Evolutionary conservation across 2,888 invertebrate species (phyloP).

Genomic region (Ernsta delagoae): DNA sequence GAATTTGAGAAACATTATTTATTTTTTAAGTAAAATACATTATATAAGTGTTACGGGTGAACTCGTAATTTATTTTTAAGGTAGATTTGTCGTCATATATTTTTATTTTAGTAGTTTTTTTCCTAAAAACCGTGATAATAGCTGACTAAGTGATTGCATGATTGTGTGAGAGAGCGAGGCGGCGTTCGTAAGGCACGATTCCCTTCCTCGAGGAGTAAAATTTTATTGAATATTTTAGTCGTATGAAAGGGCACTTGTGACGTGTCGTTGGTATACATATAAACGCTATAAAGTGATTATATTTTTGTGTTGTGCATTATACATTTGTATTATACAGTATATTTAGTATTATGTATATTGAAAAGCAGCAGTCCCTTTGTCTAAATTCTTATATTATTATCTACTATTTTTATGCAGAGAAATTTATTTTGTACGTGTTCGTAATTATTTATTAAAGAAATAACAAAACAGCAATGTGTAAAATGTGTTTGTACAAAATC

Average conservation of each 20-base stretch:
- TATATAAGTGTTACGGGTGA: conserved; percentile 71
- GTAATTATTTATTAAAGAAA: conserved; percentile 33
- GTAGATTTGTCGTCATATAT: conserved; percentile 75
- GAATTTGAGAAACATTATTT: conserved; percentile 61
- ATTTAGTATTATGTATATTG: conserved; percentile 35
- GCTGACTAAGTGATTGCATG: conserved; percentile 77
- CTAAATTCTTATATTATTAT: conserved; percentile 41
- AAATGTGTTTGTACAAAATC: conserved; percentile 35
- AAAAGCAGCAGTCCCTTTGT: conserved; percentile 42
- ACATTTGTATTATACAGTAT: conserved; percentile 38
- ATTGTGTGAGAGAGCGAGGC: conserved; percentile 66
- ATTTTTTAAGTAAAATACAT: conserved; percentile 75
- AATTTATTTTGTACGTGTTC: conserved; percentile 38
- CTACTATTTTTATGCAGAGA: conserved; percentile 38
- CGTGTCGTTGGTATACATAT: conserved; percentile 58
- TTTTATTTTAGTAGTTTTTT: conserved; percentile 71
- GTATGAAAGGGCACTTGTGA: conserved; percentile 69
- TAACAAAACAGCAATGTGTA: conserved; percentile 29
- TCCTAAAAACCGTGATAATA: conserved; percentile 84
- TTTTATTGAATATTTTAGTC: conserved; percentile 59
- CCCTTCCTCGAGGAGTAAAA: conserved; percentile 71
- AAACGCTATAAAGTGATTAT: conserved; percentile 50
- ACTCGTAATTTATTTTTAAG: conserved; percentile 80
- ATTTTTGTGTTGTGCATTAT: conserved; percentile 66
- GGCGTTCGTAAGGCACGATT: conserved; percentile 79